phyloP scores from a whole-genome alignment of 2,113 vertebrate genomes.

The Neopipo cinnamomea region DNA sequence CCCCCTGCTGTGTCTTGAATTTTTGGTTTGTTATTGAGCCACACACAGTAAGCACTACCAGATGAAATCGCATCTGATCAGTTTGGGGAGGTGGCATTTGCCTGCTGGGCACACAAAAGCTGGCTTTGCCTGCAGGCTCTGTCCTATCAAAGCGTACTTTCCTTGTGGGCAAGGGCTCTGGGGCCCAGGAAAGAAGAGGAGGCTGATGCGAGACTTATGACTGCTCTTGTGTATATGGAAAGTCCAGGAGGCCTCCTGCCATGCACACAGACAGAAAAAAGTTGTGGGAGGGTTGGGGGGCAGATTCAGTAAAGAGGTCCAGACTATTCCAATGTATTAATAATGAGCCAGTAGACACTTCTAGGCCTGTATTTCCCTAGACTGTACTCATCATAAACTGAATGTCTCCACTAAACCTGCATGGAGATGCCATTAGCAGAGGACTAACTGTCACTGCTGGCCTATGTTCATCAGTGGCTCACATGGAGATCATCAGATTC shows the following conservation, averaged over 20 bases:
- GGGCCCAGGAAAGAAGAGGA: background rate
- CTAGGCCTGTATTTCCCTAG: slow-evolving; percentile 44
- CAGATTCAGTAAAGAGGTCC: slow-evolving; percentile 17
- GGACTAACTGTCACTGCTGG: background rate
- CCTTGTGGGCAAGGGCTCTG: background rate
- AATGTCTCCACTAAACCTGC: slow-evolving; percentile 19
- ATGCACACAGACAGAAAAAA: background rate
- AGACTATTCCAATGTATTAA: slow-evolving; percentile 56
- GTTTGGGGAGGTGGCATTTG: background rate
- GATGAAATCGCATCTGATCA: background rate
- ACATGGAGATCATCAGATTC: background rate
- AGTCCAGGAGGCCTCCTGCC: background rate
- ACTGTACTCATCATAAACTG: slow-evolving; percentile 25
- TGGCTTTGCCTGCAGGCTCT: background rate
- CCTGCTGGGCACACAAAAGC: background rate
- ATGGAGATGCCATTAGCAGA: slow-evolving; percentile 32
- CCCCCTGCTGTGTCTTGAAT: background rate
- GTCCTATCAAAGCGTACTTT: background rate
- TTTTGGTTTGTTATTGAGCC: background rate
- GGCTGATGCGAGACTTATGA: background rate
- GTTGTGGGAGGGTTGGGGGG: background rate
- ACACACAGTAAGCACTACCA: background rate
- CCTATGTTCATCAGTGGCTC: background rate
- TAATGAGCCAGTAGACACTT: slow-evolving; percentile 60
- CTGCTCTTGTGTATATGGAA: background rate